phyloP scores from a whole-genome alignment of 2,113 vertebrate species.

The Gnathonemus echidnorhynchus region DNA sequence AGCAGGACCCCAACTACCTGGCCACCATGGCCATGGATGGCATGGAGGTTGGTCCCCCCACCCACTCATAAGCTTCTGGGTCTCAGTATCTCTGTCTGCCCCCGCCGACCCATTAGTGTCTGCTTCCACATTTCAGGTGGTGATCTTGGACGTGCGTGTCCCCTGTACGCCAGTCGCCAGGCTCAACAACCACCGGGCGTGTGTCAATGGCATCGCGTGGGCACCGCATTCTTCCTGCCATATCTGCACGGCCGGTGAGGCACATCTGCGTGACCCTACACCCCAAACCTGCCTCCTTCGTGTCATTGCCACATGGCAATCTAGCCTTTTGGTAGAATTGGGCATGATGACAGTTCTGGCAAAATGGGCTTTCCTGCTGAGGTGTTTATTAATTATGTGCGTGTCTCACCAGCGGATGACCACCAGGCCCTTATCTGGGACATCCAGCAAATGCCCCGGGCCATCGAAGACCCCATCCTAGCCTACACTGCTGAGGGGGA shows the following conservation, averaged over 20 bases:
- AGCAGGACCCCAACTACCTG: slow-evolving; percentile 96
- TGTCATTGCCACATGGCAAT: not conserved
- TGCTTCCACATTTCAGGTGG: slow-evolving; percentile 66
- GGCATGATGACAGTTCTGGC: not conserved
- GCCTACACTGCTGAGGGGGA: slow-evolving; percentile 96
- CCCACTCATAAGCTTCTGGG: not conserved
- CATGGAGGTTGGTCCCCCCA: slow-evolving; percentile 78
- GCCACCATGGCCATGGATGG: slow-evolving; percentile 99
- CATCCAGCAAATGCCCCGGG: slow-evolving; percentile 98
- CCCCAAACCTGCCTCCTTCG: not conserved
- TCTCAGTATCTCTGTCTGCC: not conserved
- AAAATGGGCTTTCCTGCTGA: not conserved
- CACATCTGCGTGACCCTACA: not conserved
- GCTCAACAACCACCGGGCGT: slow-evolving; percentile 94
- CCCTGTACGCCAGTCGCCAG: slow-evolving; percentile 96
- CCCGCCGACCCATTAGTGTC: not conserved
- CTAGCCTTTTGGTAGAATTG: not conserved
- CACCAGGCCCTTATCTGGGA: slow-evolving; percentile 99
- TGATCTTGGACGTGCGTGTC: slow-evolving; percentile 94
- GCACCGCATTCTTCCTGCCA: slow-evolving; percentile 98
- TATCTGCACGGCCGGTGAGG: slow-evolving; percentile 93
- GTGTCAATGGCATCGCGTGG: slow-evolving; percentile 98
- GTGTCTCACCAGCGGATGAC: slow-evolving; percentile 74
- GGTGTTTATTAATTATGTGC: not conserved
- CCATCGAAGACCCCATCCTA: slow-evolving; percentile 98